phyloP scores from a whole-genome alignment of 2,888 invertebrate species.

The Campoplex nolae region DNA sequence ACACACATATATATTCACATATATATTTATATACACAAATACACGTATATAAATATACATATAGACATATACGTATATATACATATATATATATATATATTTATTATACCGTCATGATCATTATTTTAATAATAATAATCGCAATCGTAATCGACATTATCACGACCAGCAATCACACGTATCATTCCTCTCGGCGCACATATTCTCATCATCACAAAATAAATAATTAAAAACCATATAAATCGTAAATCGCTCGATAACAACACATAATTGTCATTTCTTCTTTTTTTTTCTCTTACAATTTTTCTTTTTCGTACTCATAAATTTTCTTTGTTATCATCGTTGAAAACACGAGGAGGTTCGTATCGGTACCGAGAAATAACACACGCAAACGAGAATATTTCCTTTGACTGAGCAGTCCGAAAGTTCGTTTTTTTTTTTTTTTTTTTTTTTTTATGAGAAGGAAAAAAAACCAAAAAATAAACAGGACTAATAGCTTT shows the following conservation, averaged over 20 bases:
- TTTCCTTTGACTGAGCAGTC: too few species aligned
- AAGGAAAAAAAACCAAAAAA: neutral
- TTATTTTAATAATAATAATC: conserved; percentile 68
- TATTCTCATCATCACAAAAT: conserved; percentile 78
- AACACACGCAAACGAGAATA: too few species aligned
- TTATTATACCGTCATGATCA: conserved; percentile 73
- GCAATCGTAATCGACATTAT: conserved; percentile 72
- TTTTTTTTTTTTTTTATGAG: too few species aligned
- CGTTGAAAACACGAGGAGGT: too few species aligned
- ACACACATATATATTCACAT: conserved; percentile 56
- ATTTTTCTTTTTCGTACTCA: neutral
- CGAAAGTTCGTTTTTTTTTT: too few species aligned
- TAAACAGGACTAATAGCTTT: neutral
- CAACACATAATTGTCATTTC: conserved; percentile 79
- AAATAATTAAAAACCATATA: conserved; percentile 78
- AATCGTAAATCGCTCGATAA: conserved; percentile 79
- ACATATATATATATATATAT: conserved; percentile 38
- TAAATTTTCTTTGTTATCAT: neutral
- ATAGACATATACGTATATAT: conserved; percentile 39
- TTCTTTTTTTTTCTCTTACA: conserved; percentile 10
- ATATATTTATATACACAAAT: conserved; percentile 8
- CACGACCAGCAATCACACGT: conserved; percentile 67
- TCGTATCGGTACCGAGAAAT: too few species aligned
- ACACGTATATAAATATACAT: conserved; percentile 19
- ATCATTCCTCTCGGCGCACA: conserved; percentile 53